Conservation (phyloP, 2,888 invertebrate genomes). For the Drosophila pegasa region DNA sequence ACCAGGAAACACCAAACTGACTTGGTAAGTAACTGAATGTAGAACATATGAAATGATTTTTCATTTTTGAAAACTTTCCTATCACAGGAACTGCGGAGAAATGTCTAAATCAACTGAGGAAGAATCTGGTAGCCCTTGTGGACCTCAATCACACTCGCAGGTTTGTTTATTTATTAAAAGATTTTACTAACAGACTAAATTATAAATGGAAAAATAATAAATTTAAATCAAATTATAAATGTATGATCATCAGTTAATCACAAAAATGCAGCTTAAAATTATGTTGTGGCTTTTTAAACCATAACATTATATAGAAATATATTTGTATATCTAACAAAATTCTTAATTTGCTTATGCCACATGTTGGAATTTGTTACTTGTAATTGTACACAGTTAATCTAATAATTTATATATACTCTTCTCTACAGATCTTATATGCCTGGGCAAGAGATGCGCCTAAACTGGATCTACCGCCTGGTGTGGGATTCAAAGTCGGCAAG, state of each 20-base stretch:
- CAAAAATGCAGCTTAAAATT: too few species aligned
- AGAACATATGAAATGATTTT: neutral
- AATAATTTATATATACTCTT: neutral
- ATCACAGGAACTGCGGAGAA: slow-evolving; percentile 95
- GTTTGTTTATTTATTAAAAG: slow-evolving; percentile 42
- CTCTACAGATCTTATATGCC: slow-evolving; percentile 92
- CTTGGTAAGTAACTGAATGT: slow-evolving; percentile 88
- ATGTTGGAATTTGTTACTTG: too few species aligned
- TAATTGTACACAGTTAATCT: too few species aligned
- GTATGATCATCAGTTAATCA: too few species aligned
- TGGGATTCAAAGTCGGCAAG: slow-evolving; percentile 96
- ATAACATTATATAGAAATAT: neutral
- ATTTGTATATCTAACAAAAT: too few species aligned
- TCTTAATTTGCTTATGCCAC: too few species aligned
- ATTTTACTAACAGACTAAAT: neutral
- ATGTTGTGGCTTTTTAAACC: neutral
- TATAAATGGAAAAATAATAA: too few species aligned
- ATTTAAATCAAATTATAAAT: too few species aligned
- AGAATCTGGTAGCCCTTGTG: slow-evolving; percentile 90
- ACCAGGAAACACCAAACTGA: slow-evolving; percentile 85
- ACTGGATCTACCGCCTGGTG: slow-evolving; percentile 91
- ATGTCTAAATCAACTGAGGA: slow-evolving; percentile 89
- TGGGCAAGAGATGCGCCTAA: slow-evolving; percentile 97
- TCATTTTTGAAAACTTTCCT: neutral
- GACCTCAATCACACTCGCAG: slow-evolving; percentile 88